Evolutionary conservation across 2,797 vertebrate species (phyloP).

Genomic region (Ctenosaura bakeri): DNA sequence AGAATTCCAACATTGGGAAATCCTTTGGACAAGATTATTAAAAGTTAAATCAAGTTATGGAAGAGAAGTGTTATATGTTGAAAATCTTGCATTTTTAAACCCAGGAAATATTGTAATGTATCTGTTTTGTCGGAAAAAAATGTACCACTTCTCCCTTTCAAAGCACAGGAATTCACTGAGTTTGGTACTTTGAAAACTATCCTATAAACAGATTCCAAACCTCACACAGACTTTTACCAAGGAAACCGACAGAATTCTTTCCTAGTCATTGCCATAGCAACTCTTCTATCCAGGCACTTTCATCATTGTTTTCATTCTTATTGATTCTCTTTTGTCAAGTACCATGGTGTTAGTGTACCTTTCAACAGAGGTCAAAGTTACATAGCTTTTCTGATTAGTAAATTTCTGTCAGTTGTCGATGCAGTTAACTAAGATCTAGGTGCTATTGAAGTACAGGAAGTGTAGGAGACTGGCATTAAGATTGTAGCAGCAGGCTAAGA

Average conservation of each 20-base stretch:
- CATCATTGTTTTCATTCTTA: slow-evolving; percentile 58
- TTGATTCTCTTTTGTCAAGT: neutral
- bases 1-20: neutral
- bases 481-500: neutral
- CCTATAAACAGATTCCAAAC: slow-evolving; percentile 63
- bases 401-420: neutral
- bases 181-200: slow-evolving; percentile 74
- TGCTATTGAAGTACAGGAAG: neutral
- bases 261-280: slow-evolving; percentile 63
- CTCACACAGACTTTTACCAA: slow-evolving; percentile 71
- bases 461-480: neutral
- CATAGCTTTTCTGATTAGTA: neutral
- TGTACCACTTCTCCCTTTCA: slow-evolving; percentile 53
- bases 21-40: too few species aligned
- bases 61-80: neutral
- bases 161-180: slow-evolving; percentile 68
- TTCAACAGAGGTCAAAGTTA: slow-evolving; percentile 24
- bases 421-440: neutral
- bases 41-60: neutral
- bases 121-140: neutral
- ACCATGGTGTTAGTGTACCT: slow-evolving; percentile 17
- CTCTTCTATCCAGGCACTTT: slow-evolving; percentile 55
- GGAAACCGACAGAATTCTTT: slow-evolving; percentile 54
- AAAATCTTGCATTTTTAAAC: neutral
- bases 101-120: neutral